These are phyloP conservation scores for Drosophila colorata DNA, from an alignment of 2,888 invertebrate species.

Conservation along the genomic window DNA sequence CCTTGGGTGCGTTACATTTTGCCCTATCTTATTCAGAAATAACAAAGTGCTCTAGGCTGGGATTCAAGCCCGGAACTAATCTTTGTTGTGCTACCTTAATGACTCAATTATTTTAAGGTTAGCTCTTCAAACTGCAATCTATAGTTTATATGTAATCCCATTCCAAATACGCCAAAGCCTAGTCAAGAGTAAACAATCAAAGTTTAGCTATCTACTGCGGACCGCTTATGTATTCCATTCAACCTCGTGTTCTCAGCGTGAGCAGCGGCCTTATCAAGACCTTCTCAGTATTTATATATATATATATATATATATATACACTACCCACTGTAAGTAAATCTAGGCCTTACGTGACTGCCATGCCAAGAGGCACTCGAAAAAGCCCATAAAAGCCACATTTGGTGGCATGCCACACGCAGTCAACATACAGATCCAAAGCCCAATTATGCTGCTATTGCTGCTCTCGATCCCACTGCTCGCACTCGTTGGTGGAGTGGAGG, in stretches of 20 bases:
- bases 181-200: constrained; percentile 16
- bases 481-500: not conserved
- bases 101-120: constrained; percentile 2
- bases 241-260: constrained; percentile 38
- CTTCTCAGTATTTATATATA: constrained; percentile 13
- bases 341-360: constrained; percentile 26
- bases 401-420: constrained; percentile 22
- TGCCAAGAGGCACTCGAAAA: not conserved
- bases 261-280: constrained; percentile 30
- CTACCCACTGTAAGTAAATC: not conserved
- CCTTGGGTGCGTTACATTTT: too few relatives aligned
- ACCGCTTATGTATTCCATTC: constrained; percentile 15
- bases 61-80: not conserved
- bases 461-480: constrained; percentile 1
- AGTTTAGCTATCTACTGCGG: constrained; percentile 15
- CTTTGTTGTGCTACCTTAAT: not conserved
- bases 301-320: constrained; percentile 6
- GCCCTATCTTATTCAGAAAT: too few relatives aligned
- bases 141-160: constrained; percentile 1
- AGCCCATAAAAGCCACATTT: constrained; percentile 40
- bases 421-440: too few relatives aligned
- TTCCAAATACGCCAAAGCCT: not conserved
- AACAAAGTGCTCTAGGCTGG: too few relatives aligned
- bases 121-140: constrained; percentile 6
- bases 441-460: constrained; percentile 32